Evolutionary conservation across 2,888 invertebrate species (phyloP), one percentile per base, ranked within the genome.

Genomic region (Tipula confusa): DNA sequence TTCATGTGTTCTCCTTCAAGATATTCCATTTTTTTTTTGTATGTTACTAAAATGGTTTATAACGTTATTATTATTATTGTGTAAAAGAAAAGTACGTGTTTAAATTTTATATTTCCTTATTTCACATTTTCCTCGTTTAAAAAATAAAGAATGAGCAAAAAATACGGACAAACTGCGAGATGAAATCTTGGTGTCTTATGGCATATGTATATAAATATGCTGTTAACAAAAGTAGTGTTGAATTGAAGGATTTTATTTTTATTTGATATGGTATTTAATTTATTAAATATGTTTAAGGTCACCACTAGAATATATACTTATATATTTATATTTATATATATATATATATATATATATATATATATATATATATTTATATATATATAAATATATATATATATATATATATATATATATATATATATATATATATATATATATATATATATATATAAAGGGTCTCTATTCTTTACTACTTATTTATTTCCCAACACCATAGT

Each of bases 71-170:
- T 80, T 80, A 29, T 80, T 80, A 80, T 80, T 80, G 80, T 64
- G 24, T 80, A 29, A 80, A 80, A 80, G 15, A 9, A 80, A 80
- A 80, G n/a, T 80, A 80, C 80, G 80, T 80, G 80, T 31, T 29
- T n/a, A 80, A 80, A 80, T 80, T 80, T 80, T 80, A 80, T 80
- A 80, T 80, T 80, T 80, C 80, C 80, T 29, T 24, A 80, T 80
- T 29, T 29, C 29, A 79, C 13, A 79, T 43, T 64, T 64, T 64
- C 64, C 64, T 64, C n/a, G 24, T 64, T 64, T n/a, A 64, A 64
- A 64, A 24, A n/a, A 3, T n/a, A n/a, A n/a, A 43, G 43, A 43
- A 43, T 15, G 43, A 38, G 13, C 9, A 48, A 48, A 33, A 33
- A 11, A 33, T 33, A 48, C 6, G 18, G 64, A 24, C 64, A 64